These are phyloP conservation scores for Crotophaga sulcirostris DNA, from an alignment of 2,113 vertebrate genomes.

Conservation along the genomic window DNA sequence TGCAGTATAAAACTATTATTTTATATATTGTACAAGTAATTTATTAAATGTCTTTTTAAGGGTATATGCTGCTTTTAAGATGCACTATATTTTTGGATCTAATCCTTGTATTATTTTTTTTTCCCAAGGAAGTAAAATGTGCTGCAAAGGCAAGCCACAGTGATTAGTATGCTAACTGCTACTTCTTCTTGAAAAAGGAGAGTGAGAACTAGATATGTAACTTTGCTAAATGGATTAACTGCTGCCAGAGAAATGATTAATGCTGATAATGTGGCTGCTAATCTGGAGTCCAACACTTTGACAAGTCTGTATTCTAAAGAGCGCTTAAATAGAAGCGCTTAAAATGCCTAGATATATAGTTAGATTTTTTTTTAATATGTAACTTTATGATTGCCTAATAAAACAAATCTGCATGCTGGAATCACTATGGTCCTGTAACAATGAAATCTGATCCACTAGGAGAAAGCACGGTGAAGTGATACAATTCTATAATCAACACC, in stretches of 20 bases:
- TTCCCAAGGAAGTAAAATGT: conserved; percentile 76
- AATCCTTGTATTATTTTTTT: conserved; percentile 73
- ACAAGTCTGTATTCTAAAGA: conserved; percentile 33
- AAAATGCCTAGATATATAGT: conserved; percentile 7
- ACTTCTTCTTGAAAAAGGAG: conserved; percentile 71
- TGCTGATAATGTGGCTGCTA: conserved; percentile 18
- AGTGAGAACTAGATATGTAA: conserved; percentile 25
- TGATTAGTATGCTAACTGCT: conserved; percentile 70
- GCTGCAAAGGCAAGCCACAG: conserved; percentile 61
- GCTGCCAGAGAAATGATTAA: conserved; percentile 36
- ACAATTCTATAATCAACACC: neutral
- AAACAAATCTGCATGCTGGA: conserved; percentile 48
- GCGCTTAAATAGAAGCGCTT: conserved; percentile 18
- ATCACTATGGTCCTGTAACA: conserved; percentile 27
- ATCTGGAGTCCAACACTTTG: conserved; percentile 3
- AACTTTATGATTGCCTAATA: conserved; percentile 19
- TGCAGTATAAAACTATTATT: conserved; percentile 75
- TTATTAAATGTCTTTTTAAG: conserved; percentile 82
- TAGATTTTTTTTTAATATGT: conserved; percentile 30
- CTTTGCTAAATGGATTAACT: conserved; percentile 34
- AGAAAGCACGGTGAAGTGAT: neutral
- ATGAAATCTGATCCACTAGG: neutral
- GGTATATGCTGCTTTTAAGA: conserved; percentile 83
- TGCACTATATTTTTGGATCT: conserved; percentile 81
- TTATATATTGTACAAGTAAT: conserved; percentile 80